Evolutionary conservation across 2,888 invertebrate species (phyloP), one percentile per base, ranked within the genome.

Genomic region (Drosophila mimetica): DNA sequence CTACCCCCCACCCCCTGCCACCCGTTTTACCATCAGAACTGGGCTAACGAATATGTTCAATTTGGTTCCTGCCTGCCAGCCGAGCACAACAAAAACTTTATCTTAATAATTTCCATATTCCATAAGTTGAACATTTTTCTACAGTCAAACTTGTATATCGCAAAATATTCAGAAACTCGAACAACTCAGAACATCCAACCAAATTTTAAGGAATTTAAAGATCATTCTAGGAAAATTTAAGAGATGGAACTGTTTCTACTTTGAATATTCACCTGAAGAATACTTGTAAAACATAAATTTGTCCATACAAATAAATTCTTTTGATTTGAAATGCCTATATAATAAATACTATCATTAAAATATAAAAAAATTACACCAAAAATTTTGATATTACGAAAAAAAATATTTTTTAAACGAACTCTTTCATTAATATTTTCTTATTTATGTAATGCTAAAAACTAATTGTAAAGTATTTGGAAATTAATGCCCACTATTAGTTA

Each of bases 51-150:
- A 52, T 66, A 28, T 52, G 67, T 64, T 64, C 63, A 42, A 64
- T 66, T 66, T 53, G 39, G 20, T 41, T 41, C 52, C 28, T 20
- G 63, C 20, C 53, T 32, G 39, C 50, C 50, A 22, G 34, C 32
- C 50, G 34, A 50, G 20, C 58, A 58, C 60, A 60, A 60, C 60
- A 60, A 36, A 61, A 63, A 63, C 64, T 64, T 64, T 64, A 42
- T 64, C 64, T 64, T 64, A 25, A 66, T 42, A 66, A 66, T 66
- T 64, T 66, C 22, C 67, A 66, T 36, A 52, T 51, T 66, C 63
- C 66, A 36, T 42, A 65, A 63, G 63, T 60, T 60, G 20, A 46
- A 30, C 20, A 58, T 41, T 55, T 39, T 39, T 57, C 8, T 6
- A n/a, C n/a, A 55, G 57, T 14, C n/a, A 11, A 57, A 54, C 37